These are phyloP conservation scores for Zaprionus bogoriensis DNA, from an alignment of 2,888 invertebrate genomes.

Conservation along the genomic window DNA sequence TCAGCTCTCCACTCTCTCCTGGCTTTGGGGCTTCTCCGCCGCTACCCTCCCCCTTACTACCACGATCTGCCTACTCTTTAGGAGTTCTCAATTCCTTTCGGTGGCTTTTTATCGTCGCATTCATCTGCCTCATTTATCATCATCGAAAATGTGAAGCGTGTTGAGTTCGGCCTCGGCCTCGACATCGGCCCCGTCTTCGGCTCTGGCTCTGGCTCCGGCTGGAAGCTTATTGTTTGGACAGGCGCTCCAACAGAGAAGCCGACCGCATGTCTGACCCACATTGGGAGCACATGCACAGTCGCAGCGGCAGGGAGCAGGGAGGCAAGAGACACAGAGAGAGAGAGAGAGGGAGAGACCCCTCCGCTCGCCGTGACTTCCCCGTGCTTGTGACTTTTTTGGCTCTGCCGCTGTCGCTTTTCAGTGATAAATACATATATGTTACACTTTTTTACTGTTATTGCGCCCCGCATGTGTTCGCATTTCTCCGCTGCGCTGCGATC, in stretches of 20 bases:
- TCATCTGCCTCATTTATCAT: conserved; percentile 73
- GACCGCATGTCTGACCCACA: conserved; percentile 53
- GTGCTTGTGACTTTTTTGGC: conserved; percentile 29
- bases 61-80: not conserved
- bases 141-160: conserved; percentile 76
- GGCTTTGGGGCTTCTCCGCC: too few relatives aligned
- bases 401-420: conserved; percentile 63
- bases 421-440: conserved; percentile 75
- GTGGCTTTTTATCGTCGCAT: conserved; percentile 69
- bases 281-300: too few relatives aligned
- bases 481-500: conserved; percentile 40
- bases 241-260: conserved; percentile 48
- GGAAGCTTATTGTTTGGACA: conserved; percentile 58
- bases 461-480: conserved; percentile 72
- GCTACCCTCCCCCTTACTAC: too few relatives aligned
- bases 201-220: conserved; percentile 13
- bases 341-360: not conserved
- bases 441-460: conserved; percentile 77
- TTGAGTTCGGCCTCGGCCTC: conserved; percentile 56
- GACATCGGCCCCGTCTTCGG: conserved; percentile 19
- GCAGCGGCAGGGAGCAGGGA: too few relatives aligned
- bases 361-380: conserved; percentile 16
- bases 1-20: not conserved
- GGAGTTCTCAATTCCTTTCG: conserved; percentile 42
- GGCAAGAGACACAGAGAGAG: conserved; percentile 4